Conservation (phyloP, 2,888 invertebrate species). For the Taenaris catops region DNA sequence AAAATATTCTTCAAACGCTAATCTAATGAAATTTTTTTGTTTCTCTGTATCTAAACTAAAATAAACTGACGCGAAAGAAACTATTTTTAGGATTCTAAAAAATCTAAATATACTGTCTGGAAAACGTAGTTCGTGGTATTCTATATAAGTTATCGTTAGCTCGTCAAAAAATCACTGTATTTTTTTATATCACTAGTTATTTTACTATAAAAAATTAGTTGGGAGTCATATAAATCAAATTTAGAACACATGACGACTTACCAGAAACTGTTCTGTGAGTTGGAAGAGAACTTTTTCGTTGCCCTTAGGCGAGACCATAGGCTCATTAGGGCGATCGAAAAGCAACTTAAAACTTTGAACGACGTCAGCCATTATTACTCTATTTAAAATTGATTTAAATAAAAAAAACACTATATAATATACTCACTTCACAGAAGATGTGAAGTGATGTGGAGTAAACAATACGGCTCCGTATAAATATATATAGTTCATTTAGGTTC, state of each 20-base stretch:
- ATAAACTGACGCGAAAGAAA: no score
- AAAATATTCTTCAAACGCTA: no score
- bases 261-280: conserved; percentile 81
- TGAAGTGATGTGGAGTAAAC: conserved; percentile 13
- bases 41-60: no score
- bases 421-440: conserved; percentile 49
- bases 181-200: no score
- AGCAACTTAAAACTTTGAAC: conserved; percentile 50
- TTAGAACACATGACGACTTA: conserved; percentile 57
- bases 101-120: no score
- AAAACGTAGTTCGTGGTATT: no score
- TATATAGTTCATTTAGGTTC: background rate
- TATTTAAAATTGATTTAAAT: conserved; percentile 16
- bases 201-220: background rate
- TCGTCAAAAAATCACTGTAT: no score
- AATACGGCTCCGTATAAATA: conserved; percentile 2
- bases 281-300: conserved; percentile 80
- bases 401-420: conserved; percentile 11
- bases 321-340: conserved; percentile 82
- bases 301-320: conserved; percentile 82
- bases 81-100: no score
- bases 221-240: background rate
- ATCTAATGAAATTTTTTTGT: no score
- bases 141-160: no score
- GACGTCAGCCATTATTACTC: conserved; percentile 41